Evolutionary conservation across 2,888 invertebrate genomes (phyloP), one percentile per base, ranked within the genome.

Genomic region (Dryadula phaetusa): DNA sequence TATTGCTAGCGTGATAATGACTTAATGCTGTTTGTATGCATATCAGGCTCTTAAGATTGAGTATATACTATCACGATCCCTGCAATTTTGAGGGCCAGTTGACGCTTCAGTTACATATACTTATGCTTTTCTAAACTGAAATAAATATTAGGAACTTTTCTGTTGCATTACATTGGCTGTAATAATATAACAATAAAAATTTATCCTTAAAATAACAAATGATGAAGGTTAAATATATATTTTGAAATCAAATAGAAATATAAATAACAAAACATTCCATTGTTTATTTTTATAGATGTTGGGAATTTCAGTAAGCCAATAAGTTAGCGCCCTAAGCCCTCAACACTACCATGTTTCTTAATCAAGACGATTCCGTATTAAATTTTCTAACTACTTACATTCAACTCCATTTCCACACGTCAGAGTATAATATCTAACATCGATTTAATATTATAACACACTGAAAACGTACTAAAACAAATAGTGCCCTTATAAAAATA

Each of bases 401-500:
- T 37, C 58, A 67, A 56, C 56, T 34, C 61, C 56, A 49, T 53
- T 64, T 53, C 40, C 61, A 66, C 32, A 67, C 61, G 34, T 63
- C 62, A 54, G 47, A 62, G 61, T 64, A 67, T 67, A 52, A 64
- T 28, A 56, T 64, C 67, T 74, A 72, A 71, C 69, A 70, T 70
- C 70, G 68, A 74, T 70, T 70, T 66, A 70, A 61, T 28, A 69
- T 69, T 67, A 72, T 75, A 80, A 77, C 82, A 83, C 82, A 83
- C 77, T 79, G 79, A 79, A 75, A 77, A 76, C 76, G 71, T 76
- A 75, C 49, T 76, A 72, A 82, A 84, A 83, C 70, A 69, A 78
- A 83, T 87, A 85, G 85, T 87, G 84, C 87, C 85, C 84, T 87
- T 88, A 78, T 76, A 82, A 78, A 79, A 77, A 77, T 72, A 73